Evolutionary conservation across 2,113 vertebrate genomes (phyloP).

Genomic region (Trichomycterus rosablanca): DNA sequence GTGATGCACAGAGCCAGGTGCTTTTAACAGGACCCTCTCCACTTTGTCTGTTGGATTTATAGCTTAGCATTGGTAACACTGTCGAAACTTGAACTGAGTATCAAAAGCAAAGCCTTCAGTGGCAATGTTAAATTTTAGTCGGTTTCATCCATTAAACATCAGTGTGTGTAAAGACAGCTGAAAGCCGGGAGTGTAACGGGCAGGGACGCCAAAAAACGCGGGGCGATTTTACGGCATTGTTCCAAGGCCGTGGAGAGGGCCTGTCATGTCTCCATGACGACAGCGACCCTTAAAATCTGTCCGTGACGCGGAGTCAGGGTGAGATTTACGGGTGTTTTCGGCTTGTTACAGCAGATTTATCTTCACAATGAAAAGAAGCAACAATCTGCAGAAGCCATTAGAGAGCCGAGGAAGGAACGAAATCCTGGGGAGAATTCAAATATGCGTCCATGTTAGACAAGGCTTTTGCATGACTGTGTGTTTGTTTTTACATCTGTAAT

Average conservation of each 20-base stretch:
- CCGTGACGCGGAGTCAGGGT: conserved; percentile 57
- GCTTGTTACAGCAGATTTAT: conserved; percentile 81
- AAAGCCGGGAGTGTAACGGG: conserved; percentile 11
- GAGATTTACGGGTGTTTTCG: conserved; percentile 75
- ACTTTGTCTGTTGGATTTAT: conserved; percentile 41
- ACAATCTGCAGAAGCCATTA: conserved; percentile 77
- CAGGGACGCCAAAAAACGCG: conserved; percentile 53
- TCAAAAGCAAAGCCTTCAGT: conserved; percentile 37
- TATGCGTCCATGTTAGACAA: conserved; percentile 15
- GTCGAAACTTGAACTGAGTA: conserved; percentile 39
- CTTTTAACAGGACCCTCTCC: conserved; percentile 45
- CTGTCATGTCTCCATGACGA: conserved; percentile 61
- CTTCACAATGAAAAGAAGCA: conserved; percentile 75
- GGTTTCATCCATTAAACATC: conserved; percentile 28
- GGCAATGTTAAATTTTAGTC: conserved; percentile 33
- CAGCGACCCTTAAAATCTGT: conserved; percentile 61
- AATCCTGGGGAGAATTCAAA: conserved; percentile 48
- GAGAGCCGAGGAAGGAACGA: conserved; percentile 48
- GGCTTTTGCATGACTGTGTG: not conserved
- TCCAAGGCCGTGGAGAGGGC: conserved; percentile 51
- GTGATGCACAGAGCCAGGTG: conserved; percentile 48
- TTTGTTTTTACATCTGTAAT: conserved; percentile 8
- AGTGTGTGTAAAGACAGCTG: conserved; percentile 28
- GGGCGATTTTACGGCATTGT: conserved; percentile 54
- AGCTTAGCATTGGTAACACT: conserved; percentile 41